Base-by-base conservation (phyloP, 2,888 invertebrate species). In the Microctonus brassicae region DNA sequence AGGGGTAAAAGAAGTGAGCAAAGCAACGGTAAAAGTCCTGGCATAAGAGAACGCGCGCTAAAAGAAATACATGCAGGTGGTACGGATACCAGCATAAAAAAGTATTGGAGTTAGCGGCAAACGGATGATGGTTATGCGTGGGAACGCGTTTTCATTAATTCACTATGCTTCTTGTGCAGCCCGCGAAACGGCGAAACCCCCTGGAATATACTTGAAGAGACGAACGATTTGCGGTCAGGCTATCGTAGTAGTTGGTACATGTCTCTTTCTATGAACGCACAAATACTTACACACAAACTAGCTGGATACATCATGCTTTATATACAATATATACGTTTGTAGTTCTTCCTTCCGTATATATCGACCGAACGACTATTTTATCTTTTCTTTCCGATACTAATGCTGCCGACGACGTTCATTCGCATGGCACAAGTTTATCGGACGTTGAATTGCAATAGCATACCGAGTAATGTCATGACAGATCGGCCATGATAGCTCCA, bases 91-190 rank as follows among this genome's bases (percentile, higher is more conserved):
- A 53, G 24, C 17, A 71, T 64, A 75, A 76, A 76, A 76, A 75
- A 78, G 64, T 68, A 77, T 71, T 69, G 69, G 64, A 71, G 73
- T 76, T 75, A 77, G 75, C 72, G 74, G 73, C 72, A 73, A 76
- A 75, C 76, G 71, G 74, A 73, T 76, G 63, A 73, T 74, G 75
- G 63, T 74, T 78, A 79, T 82, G 83, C 85, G 85, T 85, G 85
- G 85, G 85, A 85, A 85, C 81, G 83, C 77, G 79, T 82, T 83
- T 84, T 83, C 82, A 84, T 84, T 86, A 83, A 86, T 83, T 83
- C 84, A 82, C 79, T 78, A 77, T 79, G 79, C 78, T 84, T 85
- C 81, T 84, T 85, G 79, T 76, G 76, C 72, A 63, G 72, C 55
- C 47, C 39, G 57, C 22, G 57, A 66, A 64, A 64, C 52, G 63